Conservation (phyloP, 2,797 vertebrate genomes). For the Oreochromis grahami region DNA sequence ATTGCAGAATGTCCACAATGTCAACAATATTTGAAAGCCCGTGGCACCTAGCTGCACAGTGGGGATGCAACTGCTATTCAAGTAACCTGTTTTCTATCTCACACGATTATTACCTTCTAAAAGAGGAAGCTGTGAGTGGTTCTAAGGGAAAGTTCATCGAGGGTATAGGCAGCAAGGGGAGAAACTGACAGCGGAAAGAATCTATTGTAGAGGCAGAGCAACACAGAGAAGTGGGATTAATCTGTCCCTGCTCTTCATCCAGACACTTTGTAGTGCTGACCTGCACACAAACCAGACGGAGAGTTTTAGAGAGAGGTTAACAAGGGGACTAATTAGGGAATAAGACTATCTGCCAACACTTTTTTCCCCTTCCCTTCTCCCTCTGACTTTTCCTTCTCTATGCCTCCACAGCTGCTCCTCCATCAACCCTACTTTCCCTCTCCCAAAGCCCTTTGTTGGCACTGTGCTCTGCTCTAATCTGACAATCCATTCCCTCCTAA, state of each 20-base stretch:
- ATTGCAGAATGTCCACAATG: neutral
- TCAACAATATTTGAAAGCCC: neutral
- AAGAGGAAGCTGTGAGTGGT: neutral
- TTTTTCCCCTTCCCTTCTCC: constrained; percentile 31
- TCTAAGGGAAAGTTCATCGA: constrained; percentile 14
- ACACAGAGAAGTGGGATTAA: constrained; percentile 53
- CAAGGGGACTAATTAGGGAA: constrained; percentile 71
- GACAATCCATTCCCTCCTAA: constrained; percentile 50
- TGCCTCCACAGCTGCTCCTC: constrained; percentile 27
- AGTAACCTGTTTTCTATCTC: constrained; percentile 5
- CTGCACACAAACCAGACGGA: constrained; percentile 27
- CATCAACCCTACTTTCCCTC: constrained; percentile 44
- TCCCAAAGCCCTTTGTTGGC: constrained; percentile 60
- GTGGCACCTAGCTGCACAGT: neutral
- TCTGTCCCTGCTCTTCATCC: constrained; percentile 53
- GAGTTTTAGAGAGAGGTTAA: constrained; percentile 61
- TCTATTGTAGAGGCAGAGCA: constrained; percentile 25
- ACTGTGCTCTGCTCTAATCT: constrained; percentile 58
- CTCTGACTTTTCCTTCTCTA: constrained; percentile 39
- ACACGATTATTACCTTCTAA: constrained; percentile 35
- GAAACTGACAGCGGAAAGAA: constrained; percentile 43
- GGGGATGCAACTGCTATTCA: neutral
- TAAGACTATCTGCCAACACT: constrained; percentile 56
- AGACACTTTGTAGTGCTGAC: constrained; percentile 56
- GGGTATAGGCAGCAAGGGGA: constrained; percentile 11